phyloP scores from a whole-genome alignment of 2,888 invertebrate genomes.

The Hipparchia semele region DNA sequence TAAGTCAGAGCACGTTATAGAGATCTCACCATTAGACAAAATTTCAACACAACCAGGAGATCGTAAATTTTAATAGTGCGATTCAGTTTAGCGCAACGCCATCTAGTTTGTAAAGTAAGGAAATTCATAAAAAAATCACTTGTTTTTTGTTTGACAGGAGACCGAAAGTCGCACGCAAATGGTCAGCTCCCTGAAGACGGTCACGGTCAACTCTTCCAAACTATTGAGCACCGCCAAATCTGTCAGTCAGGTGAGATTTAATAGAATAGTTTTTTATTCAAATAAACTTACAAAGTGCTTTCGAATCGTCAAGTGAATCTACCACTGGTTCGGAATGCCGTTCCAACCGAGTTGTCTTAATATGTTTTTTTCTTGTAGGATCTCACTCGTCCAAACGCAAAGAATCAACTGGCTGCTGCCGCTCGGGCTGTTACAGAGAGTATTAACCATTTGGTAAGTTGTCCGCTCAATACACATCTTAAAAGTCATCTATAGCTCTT shows the following conservation, averaged over 20 bases:
- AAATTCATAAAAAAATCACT: background rate
- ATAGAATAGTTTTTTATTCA: no score
- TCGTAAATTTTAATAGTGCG: no score
- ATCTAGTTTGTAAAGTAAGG: background rate
- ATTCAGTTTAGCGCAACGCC: no score
- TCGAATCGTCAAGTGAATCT: no score
- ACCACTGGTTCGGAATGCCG: background rate
- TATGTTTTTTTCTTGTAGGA: constrained; percentile 72
- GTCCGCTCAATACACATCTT: no score
- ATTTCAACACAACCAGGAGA: no score
- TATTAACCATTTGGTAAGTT: constrained; percentile 92
- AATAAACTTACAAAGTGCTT: no score
- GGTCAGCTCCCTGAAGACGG: constrained; percentile 93
- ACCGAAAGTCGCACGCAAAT: constrained; percentile 90
- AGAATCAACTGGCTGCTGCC: constrained; percentile 93
- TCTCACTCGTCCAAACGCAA: constrained; percentile 94
- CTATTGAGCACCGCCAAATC: constrained; percentile 94
- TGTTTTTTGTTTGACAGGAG: constrained; percentile 74
- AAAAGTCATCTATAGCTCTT: no score
- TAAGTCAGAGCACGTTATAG: no score
- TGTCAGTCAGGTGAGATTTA: constrained; percentile 85
- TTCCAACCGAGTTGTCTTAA: no score
- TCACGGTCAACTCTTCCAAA: constrained; percentile 93
- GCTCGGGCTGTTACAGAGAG: constrained; percentile 96
- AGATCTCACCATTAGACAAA: no score